phyloP scores from a whole-genome alignment of 2,113 vertebrate species.

The Hippocampus comes region DNA sequence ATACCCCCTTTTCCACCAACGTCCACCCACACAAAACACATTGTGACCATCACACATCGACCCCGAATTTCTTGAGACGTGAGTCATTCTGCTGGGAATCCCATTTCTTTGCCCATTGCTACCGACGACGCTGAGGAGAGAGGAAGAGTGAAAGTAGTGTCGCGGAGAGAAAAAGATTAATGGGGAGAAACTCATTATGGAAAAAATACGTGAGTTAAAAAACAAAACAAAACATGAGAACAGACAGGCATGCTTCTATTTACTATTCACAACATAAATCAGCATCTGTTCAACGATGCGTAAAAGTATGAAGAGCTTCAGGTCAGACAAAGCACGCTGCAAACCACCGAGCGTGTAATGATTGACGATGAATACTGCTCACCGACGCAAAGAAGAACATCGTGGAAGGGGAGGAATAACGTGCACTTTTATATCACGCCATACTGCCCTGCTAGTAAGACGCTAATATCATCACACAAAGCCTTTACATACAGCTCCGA shows the following conservation, averaged over 20 bases:
- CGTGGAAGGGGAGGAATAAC: constrained; percentile 13
- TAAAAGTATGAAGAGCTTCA: constrained; percentile 19
- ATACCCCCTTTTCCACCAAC: constrained; percentile 12
- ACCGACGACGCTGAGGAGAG: constrained; percentile 29
- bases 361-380: neutral
- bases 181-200: neutral
- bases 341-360: constrained; percentile 14
- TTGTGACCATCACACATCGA: constrained; percentile 10
- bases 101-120: constrained; percentile 58
- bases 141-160: neutral
- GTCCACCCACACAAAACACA: constrained; percentile 39
- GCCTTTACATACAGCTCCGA: neutral
- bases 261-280: neutral
- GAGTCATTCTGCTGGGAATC: constrained; percentile 70
- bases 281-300: constrained; percentile 1
- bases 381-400: constrained; percentile 1
- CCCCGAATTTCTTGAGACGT: constrained; percentile 35
- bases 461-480: neutral
- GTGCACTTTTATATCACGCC: constrained; percentile 13
- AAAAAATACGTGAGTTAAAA: neutral
- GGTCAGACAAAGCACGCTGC: constrained; percentile 14
- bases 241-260: neutral
- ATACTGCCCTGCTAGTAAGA: neutral
- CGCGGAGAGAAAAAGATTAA: neutral
- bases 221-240: neutral